Evolutionary conservation across 2,888 invertebrate genomes (phyloP).

Genomic region (Scrobipalpa atriplicella): DNA sequence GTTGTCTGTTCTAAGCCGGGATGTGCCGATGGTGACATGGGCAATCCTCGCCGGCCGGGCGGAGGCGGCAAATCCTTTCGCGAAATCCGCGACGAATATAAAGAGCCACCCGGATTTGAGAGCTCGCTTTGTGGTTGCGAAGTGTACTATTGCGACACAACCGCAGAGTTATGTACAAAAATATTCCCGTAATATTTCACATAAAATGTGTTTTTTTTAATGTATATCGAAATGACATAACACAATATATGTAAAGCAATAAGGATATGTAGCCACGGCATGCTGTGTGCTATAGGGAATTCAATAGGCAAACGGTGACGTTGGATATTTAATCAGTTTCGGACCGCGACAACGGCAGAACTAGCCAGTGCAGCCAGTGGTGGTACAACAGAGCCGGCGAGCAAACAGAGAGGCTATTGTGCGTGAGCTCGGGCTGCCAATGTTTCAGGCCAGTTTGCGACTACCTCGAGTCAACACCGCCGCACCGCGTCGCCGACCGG

Average conservation of each 20-base stretch:
- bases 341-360: slow-evolving; percentile 53
- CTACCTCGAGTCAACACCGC: slow-evolving; percentile 61
- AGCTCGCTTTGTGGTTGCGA: slow-evolving; percentile 26
- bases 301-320: slow-evolving; percentile 33
- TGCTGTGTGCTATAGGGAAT: not conserved
- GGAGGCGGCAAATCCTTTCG: slow-evolving; percentile 69
- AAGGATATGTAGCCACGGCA: not conserved
- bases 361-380: slow-evolving; percentile 43
- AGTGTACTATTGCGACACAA: not conserved
- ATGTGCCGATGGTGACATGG: slow-evolving; percentile 74
- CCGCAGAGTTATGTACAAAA: not conserved
- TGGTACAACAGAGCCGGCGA: slow-evolving; percentile 42
- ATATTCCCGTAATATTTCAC: not conserved
- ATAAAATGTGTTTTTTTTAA: not conserved
- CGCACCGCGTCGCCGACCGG: slow-evolving; percentile 43
- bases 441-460: slow-evolving; percentile 63
- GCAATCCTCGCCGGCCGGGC: slow-evolving; percentile 68
- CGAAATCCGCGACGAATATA: slow-evolving; percentile 68
- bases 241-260: not conserved
- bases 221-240: no score
- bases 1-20: slow-evolving; percentile 74
- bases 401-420: slow-evolving; percentile 69
- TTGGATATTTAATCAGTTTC: slow-evolving; percentile 64
- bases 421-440: slow-evolving; percentile 59
- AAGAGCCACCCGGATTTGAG: slow-evolving; percentile 44